These are phyloP conservation scores for Neosilurus mollespiculum DNA, from an alignment of 2,797 vertebrate genomes.

Conservation along the genomic window DNA sequence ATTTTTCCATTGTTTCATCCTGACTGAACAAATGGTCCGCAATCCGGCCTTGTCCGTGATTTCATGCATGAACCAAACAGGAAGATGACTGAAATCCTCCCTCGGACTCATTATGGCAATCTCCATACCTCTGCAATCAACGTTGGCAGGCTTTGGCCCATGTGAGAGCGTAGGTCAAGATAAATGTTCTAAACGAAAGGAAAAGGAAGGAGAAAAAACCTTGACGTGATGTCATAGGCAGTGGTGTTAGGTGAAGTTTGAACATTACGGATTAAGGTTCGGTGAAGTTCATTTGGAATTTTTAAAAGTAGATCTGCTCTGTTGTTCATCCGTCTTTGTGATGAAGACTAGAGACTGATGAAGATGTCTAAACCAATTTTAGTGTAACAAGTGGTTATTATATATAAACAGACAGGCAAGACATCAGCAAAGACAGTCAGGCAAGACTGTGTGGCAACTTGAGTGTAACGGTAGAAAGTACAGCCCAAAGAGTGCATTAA, in stretches of 20 bases:
- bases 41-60: conserved; percentile 59
- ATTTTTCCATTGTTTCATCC: conserved; percentile 50
- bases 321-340: no score
- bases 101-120: background rate
- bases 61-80: conserved; percentile 45
- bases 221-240: conserved; percentile 13
- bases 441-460: background rate
- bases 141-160: background rate
- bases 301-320: background rate
- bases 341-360: background rate
- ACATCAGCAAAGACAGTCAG: background rate
- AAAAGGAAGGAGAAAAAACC: background rate
- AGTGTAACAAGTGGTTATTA: background rate
- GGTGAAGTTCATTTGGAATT: background rate
- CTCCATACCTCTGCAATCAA: conserved; percentile 11
- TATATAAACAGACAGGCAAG: background rate
- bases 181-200: conserved; percentile 10
- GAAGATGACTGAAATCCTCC: conserved; percentile 31
- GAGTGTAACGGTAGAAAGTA: conserved; percentile 29
- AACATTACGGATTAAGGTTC: background rate
- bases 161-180: conserved; percentile 7
- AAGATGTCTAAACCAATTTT: background rate
- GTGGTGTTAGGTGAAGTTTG: background rate
- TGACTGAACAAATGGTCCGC: conserved; percentile 51
- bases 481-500: conserved; percentile 44